Evolutionary conservation across 2,888 invertebrate species (phyloP), one percentile per base, ranked within the genome.

Genomic region (Zygogramma bicolorata): DNA sequence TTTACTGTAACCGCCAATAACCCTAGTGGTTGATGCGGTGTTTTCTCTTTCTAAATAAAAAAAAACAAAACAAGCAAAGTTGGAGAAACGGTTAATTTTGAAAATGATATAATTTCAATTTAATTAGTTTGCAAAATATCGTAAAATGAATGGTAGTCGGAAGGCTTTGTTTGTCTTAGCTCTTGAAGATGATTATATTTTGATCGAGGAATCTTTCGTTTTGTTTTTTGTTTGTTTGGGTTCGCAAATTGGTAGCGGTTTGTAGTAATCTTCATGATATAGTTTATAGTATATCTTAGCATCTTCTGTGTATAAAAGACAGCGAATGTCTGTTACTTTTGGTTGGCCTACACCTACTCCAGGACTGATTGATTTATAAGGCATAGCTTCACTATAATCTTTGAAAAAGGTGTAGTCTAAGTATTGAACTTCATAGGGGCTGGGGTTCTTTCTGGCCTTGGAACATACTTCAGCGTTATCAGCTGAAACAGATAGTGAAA

Each of bases 341-440:
- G 65, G 65, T 38, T 73, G 53, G 25, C 67, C 69, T 29, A 69
- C 72, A 60, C 65, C 69, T 58, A 22, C 42, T 40, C 72, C 68
- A 34, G 68, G 68, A 61, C 68, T 63, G 42, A 68, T 68, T 18
- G 60, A 72, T 53, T 49, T 34, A 49, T 46, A 65, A 1, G 65
- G 46, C 49, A 60, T 49, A 53, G 42, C 20, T 29, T 49, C 49
- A 57, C 18, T 31, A 73, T 69, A 65, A 60, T 72, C 53, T 20
- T 68, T 46, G 31, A 69, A 73, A 61, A 69, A 66, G 49, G 58
- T 25, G 65, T 61, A 59, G 25, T 40, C 34, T 38, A 73, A 42
- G 62, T 60, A 70, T 58, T 70, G 63, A 20, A 70, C 69, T 38
- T 38, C 20, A 63, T 58, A 73, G 13, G 73, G 69, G 20, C 31